Percentiles rank a stretch among this genome's conserved stretches.
These are phyloP conservation scores for Cyprinodon diabolis DNA, from an alignment of 2,797 vertebrate genomes.

Conservation along the genomic window DNA sequence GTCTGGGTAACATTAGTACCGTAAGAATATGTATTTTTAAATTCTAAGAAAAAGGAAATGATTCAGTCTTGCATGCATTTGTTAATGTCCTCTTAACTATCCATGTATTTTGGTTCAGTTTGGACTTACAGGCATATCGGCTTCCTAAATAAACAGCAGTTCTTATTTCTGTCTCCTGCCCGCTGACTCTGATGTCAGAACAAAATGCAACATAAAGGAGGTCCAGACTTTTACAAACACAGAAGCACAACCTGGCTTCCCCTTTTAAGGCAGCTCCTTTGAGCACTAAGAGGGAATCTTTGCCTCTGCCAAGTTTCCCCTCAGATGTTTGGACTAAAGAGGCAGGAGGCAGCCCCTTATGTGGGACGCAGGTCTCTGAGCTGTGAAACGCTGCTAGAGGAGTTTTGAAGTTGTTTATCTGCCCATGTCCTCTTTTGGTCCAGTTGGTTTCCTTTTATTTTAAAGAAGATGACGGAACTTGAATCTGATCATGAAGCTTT, in stretches of 20 bases:
- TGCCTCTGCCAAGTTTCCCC: conserved; percentile 49
- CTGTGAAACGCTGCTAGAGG: conserved; percentile 18
- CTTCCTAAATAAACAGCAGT: neutral
- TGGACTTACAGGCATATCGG: neutral
- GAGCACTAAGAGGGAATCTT: conserved; percentile 2
- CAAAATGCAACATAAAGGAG: neutral
- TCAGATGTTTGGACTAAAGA: conserved; percentile 43
- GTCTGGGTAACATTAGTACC: neutral
- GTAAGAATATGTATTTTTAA: too few species aligned
- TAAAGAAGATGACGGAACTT: neutral
- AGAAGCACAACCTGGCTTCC: conserved; percentile 53
- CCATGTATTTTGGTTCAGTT: neutral
- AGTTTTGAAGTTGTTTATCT: neutral
- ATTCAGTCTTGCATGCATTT: too few species aligned
- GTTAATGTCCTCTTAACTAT: neutral
- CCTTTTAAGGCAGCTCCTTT: conserved; percentile 68
- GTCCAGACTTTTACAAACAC: conserved; percentile 43
- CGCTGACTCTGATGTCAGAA: neutral
- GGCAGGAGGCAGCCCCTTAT: conserved; percentile 26
- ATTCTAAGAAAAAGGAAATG: too few species aligned
- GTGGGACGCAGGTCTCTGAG: conserved; percentile 20
- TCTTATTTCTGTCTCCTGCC: neutral
- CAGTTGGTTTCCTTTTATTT: neutral
- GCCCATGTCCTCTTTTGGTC: neutral
- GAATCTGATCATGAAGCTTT: neutral